Base-by-base conservation (phyloP, 1,140 invertebrate species). In the Drosophila santomea region DNA sequence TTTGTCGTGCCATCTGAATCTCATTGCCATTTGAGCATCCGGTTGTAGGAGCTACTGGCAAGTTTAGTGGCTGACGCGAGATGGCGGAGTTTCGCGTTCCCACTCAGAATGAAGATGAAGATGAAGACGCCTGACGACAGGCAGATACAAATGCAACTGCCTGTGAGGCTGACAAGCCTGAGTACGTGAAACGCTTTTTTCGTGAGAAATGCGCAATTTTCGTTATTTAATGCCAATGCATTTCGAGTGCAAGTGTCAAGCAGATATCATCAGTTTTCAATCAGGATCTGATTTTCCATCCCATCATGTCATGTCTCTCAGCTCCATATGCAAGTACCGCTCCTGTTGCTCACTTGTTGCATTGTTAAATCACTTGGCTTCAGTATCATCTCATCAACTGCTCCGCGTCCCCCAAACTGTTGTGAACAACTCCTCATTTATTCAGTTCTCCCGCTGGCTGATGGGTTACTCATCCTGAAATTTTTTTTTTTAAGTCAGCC, bases 401-500 rank as follows among this genome's bases (percentile, higher is more conserved):
- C 58, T 61, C 72, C 60, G 48, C 83, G 79, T 68, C 84, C 80
- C 77, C 84, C 84, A 84, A 88, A 88, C 84, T 88, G 84, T 80
- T 88, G 84, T 89, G 84, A 88, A 83, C 84, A 88, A 72, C 72
- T 77, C 77, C 57, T 60, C 68, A 50, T 71, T 54, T 50, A 71
- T 50, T 20, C 38, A 32, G 23, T 43, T 50, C 48, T 23, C n/a
- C 68, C 68, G 44, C 80, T 89, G 80, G 89, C 84, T 88, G 84
- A 88, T 88, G 84, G 81, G 68, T 89, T 89, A 76, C 79, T 88
- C 84, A 88, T 88, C 84, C 84, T 84, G 84, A 88, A 88, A 88
- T 88, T 76, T 78, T 89, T 76, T 78, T 89, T 89, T 86, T 78
- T 58, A 58, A 72, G 55, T 78, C 67, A 63, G 54, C 67, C 71